A percentile compares a stretch with the other conserved stretches of the same genome.
phyloP scores from a whole-genome alignment of 2,113 vertebrate species.

The Microtus pennsylvanicus region DNA sequence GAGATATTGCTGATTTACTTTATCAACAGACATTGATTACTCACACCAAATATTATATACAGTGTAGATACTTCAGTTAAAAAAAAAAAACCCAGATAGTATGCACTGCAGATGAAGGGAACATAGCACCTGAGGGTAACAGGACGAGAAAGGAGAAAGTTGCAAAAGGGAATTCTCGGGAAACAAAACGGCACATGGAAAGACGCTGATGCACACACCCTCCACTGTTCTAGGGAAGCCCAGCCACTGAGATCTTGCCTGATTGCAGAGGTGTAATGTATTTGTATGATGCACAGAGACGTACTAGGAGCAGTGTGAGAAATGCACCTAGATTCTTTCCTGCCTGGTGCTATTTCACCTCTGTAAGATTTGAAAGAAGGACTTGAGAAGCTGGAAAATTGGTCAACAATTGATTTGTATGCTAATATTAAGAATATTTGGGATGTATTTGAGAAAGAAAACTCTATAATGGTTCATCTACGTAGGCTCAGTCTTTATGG shows the following conservation, averaged over 20 bases:
- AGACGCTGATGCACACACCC: not conserved
- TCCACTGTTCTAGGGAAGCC: not conserved
- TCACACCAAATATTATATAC: not conserved
- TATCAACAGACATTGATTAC: not conserved
- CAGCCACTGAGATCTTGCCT: no score
- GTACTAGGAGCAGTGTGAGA: accelerated
- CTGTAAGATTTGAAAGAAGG: not conserved
- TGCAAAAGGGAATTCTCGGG: not conserved
- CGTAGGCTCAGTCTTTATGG: not conserved
- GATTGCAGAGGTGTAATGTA: not conserved
- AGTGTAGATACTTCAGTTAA: not conserved
- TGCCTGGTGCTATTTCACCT: not conserved
- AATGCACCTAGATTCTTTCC: not conserved
- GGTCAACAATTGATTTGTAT: not conserved
- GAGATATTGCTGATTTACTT: not conserved
- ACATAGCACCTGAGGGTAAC: not conserved
- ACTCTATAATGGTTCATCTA: not conserved
- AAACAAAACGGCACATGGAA: not conserved
- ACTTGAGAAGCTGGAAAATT: not conserved
- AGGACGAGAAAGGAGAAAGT: not conserved
- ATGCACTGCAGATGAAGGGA: accelerated
- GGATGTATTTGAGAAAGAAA: not conserved
- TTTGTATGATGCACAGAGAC: not conserved
- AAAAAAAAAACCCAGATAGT: not conserved
- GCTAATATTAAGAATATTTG: not conserved